phyloP scores from a whole-genome alignment of 1,140 invertebrate species.

The Procambarus clarkii region DNA sequence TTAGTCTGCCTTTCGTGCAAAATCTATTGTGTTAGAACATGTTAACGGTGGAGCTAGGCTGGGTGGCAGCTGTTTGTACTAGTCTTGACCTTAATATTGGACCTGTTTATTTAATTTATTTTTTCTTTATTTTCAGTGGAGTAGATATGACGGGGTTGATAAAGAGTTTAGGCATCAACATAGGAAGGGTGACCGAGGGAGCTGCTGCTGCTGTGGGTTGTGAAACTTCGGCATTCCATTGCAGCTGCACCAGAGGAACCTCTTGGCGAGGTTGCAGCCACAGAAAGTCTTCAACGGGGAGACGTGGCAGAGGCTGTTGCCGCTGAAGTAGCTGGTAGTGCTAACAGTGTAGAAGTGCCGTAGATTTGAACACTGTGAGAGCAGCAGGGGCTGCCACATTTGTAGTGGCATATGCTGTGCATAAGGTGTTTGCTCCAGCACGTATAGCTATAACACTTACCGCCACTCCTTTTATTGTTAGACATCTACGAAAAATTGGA shows the following conservation, averaged over 20 bases:
- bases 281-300: neutral
- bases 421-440: slow-evolving; percentile 92
- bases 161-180: slow-evolving; percentile 66
- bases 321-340: neutral
- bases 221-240: neutral
- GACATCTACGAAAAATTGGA: slow-evolving; percentile 86
- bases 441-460: slow-evolving; percentile 88
- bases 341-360: neutral
- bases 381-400: slow-evolving; percentile 88
- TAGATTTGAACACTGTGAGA: slow-evolving; percentile 14
- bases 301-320: neutral
- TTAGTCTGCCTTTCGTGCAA: no score
- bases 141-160: slow-evolving; percentile 72
- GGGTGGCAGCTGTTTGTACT: no score
- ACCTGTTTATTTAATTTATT: no score
- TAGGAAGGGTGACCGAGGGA: slow-evolving; percentile 33
- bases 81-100: no score
- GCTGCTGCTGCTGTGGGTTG: neutral
- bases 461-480: slow-evolving; percentile 90
- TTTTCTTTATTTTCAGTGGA: slow-evolving; percentile 64
- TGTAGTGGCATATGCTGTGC: slow-evolving; percentile 91
- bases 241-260: neutral
- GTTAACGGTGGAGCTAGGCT: no score
- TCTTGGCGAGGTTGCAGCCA: neutral
- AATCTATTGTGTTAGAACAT: no score